Conservation (phyloP, 2,888 invertebrate genomes). For the Luperina nickerlii region DNA sequence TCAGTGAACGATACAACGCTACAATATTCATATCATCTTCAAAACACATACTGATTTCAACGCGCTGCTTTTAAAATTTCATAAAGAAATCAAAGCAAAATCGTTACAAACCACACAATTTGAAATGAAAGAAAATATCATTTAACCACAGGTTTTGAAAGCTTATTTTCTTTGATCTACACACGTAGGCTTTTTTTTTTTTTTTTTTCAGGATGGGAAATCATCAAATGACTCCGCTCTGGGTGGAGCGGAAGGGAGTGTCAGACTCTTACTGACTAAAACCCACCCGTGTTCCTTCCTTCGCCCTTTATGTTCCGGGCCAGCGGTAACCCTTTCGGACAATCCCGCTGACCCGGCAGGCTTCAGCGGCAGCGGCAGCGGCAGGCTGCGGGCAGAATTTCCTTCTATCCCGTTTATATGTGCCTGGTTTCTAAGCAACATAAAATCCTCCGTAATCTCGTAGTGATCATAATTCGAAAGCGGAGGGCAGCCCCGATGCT, state of each 20-base stretch:
- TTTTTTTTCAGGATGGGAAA: no score
- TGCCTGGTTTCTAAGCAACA: conserved; percentile 72
- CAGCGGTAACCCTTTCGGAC: no score
- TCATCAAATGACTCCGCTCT: no score
- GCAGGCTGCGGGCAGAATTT: conserved; percentile 53
- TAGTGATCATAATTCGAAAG: conserved; percentile 75
- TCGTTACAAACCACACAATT: conserved; percentile 49
- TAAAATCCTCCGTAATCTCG: conserved; percentile 73
- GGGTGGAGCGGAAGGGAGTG: no score
- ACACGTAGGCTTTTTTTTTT: no score
- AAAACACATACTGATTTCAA: conserved; percentile 46
- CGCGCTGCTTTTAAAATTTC: conserved; percentile 50
- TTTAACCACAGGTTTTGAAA: conserved; percentile 57
- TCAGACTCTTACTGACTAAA: no score
- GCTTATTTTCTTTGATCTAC: conserved; percentile 62
- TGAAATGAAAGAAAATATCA: conserved; percentile 55
- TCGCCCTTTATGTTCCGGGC: no score
- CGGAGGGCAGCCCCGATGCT: conserved; percentile 71
- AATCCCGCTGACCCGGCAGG: no score
- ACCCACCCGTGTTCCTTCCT: no score
- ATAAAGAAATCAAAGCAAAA: conserved; percentile 52
- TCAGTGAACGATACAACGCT: conserved; percentile 8
- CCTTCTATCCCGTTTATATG: conserved; percentile 68
- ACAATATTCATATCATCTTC: conserved; percentile 27
- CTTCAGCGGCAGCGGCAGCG: no score